Conservation (phyloP, 2,888 invertebrate species). For the Pecten maximus region DNA sequence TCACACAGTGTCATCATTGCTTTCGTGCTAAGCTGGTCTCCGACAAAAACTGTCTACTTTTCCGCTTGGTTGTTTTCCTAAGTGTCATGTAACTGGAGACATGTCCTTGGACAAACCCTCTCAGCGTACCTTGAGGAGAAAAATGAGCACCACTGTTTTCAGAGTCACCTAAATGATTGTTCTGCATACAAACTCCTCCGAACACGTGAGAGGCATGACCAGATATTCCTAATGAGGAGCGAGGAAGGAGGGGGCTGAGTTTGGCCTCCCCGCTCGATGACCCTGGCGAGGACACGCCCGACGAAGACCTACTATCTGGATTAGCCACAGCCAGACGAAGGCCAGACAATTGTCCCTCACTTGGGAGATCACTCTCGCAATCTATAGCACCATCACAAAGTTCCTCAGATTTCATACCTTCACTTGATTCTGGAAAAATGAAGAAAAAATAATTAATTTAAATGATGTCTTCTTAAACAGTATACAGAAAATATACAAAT, state of each 20-base stretch:
- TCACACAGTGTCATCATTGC: not conserved
- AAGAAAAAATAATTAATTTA: too few species aligned
- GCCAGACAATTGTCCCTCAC: constrained; percentile 41
- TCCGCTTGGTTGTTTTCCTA: constrained; percentile 60
- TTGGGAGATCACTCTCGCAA: constrained; percentile 56
- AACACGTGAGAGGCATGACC: constrained; percentile 48
- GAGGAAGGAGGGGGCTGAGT: constrained; percentile 39
- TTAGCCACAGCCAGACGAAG: constrained; percentile 56
- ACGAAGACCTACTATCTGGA: constrained; percentile 50
- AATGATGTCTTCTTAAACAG: too few species aligned
- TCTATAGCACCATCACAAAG: constrained; percentile 44
- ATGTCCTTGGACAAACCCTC: constrained; percentile 53
- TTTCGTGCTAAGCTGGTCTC: not conserved
- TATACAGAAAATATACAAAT: too few species aligned
- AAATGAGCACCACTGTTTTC: constrained; percentile 43
- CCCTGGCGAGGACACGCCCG: constrained; percentile 57
- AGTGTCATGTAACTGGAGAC: constrained; percentile 67
- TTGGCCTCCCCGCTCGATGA: not conserved
- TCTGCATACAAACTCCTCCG: constrained; percentile 28
- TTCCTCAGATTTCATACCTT: constrained; percentile 39
- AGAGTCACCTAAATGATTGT: constrained; percentile 59
- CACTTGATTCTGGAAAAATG: constrained; percentile 53
- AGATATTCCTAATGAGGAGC: constrained; percentile 46
- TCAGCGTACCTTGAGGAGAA: constrained; percentile 46
- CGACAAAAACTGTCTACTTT: constrained; percentile 53